Conservation (phyloP, 2,888 invertebrate species). For the Amblyjoppa proteus region DNA sequence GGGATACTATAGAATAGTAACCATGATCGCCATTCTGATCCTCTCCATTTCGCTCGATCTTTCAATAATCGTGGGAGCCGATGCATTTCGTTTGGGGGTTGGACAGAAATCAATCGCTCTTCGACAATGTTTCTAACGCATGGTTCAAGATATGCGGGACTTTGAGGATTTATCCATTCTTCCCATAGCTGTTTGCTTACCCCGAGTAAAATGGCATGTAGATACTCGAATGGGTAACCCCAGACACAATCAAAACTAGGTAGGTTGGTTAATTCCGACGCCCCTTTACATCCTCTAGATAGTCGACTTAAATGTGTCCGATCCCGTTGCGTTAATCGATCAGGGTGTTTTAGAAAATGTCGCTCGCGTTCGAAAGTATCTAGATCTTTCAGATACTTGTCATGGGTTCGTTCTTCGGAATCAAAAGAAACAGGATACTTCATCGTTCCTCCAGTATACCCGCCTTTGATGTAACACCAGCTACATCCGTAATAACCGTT, state of each 20-base stretch:
- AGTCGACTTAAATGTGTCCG: too few species aligned
- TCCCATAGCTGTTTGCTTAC: slow-evolving; percentile 14
- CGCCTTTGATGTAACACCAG: too few species aligned
- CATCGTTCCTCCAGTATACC: too few species aligned
- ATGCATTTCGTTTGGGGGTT: slow-evolving; percentile 11
- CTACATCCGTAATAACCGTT: too few species aligned
- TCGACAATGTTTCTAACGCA: neutral
- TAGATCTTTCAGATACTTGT: neutral
- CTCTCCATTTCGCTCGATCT: slow-evolving; percentile 26
- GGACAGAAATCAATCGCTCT: neutral
- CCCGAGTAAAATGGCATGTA: slow-evolving; percentile 29
- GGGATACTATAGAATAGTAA: slow-evolving; percentile 8
- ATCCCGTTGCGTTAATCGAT: neutral
- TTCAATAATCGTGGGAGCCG: slow-evolving; percentile 12
- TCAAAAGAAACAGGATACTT: neutral
- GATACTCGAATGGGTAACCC: slow-evolving; percentile 20
- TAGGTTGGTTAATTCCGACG: neutral
- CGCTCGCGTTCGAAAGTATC: neutral
- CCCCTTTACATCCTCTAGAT: neutral
- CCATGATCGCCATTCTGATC: slow-evolving; percentile 38
- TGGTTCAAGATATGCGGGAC: neutral
- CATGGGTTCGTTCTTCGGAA: neutral
- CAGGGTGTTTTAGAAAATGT: too few species aligned
- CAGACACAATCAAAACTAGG: neutral
- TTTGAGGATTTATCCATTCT: neutral